Percentiles rank a stretch among this genome's conserved stretches.
Conservation (phyloP, 2,888 invertebrate genomes). For the Yponomeuta malinellus region DNA sequence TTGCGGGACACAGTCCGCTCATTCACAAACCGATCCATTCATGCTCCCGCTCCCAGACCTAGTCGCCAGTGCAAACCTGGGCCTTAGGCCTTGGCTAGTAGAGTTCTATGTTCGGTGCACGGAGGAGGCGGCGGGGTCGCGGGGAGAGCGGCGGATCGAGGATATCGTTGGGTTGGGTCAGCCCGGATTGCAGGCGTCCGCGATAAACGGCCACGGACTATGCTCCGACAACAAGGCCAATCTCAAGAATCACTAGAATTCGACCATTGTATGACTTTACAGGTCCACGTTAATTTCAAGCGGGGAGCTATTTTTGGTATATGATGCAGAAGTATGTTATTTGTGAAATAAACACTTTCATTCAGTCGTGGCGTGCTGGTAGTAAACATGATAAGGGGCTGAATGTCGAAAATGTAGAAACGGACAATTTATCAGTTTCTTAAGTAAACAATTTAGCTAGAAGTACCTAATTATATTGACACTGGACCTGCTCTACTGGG, state of each 20-base stretch:
- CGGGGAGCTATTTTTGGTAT: background rate
- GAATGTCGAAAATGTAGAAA: conserved; percentile 38
- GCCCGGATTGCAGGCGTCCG: conserved; percentile 70
- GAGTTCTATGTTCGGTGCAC: conserved; percentile 35
- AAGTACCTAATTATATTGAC: background rate
- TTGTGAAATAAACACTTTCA: conserved; percentile 24
- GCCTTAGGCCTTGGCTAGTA: conserved; percentile 41
- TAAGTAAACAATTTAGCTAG: conserved; percentile 23
- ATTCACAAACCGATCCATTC: conserved; percentile 73
- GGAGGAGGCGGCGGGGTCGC: conserved; percentile 23
- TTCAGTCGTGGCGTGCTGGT: conserved; percentile 47
- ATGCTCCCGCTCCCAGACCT: conserved; percentile 51
- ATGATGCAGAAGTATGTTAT: background rate
- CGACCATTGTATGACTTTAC: background rate
- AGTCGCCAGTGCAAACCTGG: conserved; percentile 32
- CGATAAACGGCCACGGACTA: conserved; percentile 53
- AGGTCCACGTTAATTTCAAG: background rate
- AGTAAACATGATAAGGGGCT: conserved; percentile 52
- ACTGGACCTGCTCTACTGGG: conserved; percentile 7
- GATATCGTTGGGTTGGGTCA: conserved; percentile 68
- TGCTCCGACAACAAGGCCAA: conserved; percentile 9
- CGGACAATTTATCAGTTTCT: conserved; percentile 17
- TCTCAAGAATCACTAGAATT: background rate
- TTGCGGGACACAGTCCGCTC: conserved; percentile 72
- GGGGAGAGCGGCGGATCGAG: conserved; percentile 58